phyloP scores from a whole-genome alignment of 2,797 vertebrate genomes.

The Rhinatrema bivittatum region DNA sequence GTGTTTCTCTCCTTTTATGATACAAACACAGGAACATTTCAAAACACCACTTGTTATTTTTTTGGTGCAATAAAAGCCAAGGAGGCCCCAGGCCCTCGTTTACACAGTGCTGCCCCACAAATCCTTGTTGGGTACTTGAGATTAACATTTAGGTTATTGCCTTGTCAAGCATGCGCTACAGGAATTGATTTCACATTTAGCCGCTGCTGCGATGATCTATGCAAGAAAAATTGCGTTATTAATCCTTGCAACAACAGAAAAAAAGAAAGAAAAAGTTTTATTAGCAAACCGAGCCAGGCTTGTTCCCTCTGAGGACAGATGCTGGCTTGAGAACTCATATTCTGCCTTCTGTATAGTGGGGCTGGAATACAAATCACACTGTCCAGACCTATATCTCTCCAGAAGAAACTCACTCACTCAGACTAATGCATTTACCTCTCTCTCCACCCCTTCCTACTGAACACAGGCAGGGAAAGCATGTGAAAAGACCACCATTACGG shows the following conservation, averaged over 20 bases:
- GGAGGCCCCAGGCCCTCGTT: too few relatives aligned
- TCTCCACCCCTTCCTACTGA: fast-evolving
- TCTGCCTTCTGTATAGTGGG: background rate
- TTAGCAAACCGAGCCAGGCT: background rate
- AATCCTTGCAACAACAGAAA: conserved; percentile 24
- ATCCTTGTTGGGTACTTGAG: conserved; percentile 20
- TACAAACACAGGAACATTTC: background rate
- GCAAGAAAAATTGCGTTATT: conserved; percentile 39
- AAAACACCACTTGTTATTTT: background rate
- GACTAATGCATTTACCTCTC: background rate
- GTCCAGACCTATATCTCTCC: background rate
- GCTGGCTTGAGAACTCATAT: background rate
- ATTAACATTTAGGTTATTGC: conserved; percentile 45
- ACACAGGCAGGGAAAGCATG: fast-evolving
- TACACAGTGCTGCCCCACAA: too few relatives aligned
- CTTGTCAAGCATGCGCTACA: conserved; percentile 26
- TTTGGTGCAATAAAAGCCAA: conserved; percentile 20
- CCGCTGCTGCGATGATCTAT: conserved; percentile 45
- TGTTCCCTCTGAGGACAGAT: background rate
- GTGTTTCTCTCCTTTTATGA: background rate
- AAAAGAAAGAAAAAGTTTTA: conserved; percentile 2
- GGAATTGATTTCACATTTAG: conserved; percentile 46
- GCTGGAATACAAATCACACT: background rate
- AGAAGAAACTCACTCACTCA: background rate
- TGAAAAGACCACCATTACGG: background rate